These are phyloP conservation scores for Ricordea florida DNA, from an alignment of 92 coral and sea anemone species.

Conservation along the genomic window DNA sequence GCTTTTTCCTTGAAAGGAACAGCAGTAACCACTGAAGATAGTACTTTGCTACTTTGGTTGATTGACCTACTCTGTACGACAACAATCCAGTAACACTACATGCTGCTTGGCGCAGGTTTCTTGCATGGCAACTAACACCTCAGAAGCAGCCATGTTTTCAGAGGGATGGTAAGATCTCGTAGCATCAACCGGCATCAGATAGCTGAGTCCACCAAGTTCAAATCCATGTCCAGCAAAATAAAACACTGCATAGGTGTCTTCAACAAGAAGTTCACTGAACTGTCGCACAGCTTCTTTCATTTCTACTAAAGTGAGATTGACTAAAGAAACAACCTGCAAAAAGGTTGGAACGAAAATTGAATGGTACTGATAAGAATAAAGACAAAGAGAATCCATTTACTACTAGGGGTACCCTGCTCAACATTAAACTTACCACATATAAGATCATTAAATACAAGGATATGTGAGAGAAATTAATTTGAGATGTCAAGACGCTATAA, in stretches of 20 bases:
- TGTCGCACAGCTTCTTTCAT: constrained; percentile 78
- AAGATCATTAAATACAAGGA: too few relatives aligned
- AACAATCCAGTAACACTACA: constrained; percentile 88
- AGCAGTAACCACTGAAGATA: background rate
- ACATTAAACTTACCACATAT: background rate
- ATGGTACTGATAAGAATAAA: too few relatives aligned
- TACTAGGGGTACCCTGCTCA: too few relatives aligned
- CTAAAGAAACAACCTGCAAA: constrained; percentile 88
- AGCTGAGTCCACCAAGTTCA: constrained; percentile 73
- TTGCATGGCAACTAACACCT: constrained; percentile 80
- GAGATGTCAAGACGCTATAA: too few relatives aligned
- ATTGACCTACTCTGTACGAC: constrained; percentile 82
- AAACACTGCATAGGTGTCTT: constrained; percentile 90
- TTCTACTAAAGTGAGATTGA: constrained; percentile 79
- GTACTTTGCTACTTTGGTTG: background rate
- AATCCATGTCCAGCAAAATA: constrained; percentile 98
- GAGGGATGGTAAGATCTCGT: constrained; percentile 27
- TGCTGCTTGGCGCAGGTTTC: constrained; percentile 76
- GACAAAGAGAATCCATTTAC: background rate
- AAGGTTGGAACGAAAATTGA: background rate
- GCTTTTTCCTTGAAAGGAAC: background rate
- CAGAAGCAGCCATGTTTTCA: constrained; percentile 78
- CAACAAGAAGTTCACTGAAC: constrained; percentile 73
- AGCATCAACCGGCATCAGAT: constrained; percentile 95
- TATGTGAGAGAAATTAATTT: too few relatives aligned